Conservation (phyloP, 2,797 vertebrate species). For the Serranus cabrilla region DNA sequence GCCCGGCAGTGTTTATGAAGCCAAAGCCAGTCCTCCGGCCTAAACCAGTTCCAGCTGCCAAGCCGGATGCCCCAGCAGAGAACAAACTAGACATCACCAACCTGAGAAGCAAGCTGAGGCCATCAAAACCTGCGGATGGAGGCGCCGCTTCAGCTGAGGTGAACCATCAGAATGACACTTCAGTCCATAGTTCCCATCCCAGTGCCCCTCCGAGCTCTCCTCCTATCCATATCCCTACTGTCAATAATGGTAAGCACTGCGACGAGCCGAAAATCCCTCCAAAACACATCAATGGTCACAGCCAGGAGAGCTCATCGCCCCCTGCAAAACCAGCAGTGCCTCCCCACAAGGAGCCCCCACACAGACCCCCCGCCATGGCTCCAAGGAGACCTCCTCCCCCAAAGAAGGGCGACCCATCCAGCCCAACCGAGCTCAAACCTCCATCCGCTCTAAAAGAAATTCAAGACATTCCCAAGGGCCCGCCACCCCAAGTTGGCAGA, state of each 20-base stretch:
- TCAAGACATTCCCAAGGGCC: constrained; percentile 77
- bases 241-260: constrained; percentile 75
- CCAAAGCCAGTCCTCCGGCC: constrained; percentile 93
- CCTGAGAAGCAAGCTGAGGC: constrained; percentile 95
- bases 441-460: constrained; percentile 79
- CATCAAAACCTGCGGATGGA: constrained; percentile 89
- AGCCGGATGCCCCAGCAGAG: constrained; percentile 88
- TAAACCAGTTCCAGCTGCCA: constrained; percentile 89
- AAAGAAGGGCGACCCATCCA: constrained; percentile 88
- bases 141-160: constrained; percentile 77
- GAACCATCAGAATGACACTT: constrained; percentile 66
- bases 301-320: constrained; percentile 81
- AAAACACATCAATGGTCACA: constrained; percentile 87
- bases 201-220: constrained; percentile 51
- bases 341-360: constrained; percentile 85
- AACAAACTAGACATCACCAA: constrained; percentile 94
- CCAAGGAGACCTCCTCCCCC: constrained; percentile 96
- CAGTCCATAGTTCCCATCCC: constrained; percentile 52
- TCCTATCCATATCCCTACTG: constrained; percentile 55
- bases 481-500: constrained; percentile 79
- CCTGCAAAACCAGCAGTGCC: constrained; percentile 81
- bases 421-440: constrained; percentile 83
- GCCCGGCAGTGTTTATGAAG: constrained; percentile 86
- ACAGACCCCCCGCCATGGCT: constrained; percentile 88
- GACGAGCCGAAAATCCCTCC: constrained; percentile 81